Percentiles rank a stretch among this genome's conserved stretches.
Evolutionary conservation across 2,888 invertebrate species (phyloP).

Genomic region (Listrodromus nycthemerus): DNA sequence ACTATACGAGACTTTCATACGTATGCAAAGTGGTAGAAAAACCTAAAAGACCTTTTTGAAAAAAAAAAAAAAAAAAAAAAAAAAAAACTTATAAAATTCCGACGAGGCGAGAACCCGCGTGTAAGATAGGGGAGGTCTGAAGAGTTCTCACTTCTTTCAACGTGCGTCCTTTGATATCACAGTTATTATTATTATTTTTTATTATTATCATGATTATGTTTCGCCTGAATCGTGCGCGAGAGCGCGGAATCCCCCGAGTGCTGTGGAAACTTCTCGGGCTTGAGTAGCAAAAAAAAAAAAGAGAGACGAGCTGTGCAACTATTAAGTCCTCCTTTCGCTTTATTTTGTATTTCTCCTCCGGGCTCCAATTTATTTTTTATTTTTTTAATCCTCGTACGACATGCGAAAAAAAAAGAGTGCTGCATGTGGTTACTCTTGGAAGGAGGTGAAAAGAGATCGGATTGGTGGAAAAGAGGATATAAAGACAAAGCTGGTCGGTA

Average conservation of each 20-base stretch:
- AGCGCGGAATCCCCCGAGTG: constrained; percentile 1
- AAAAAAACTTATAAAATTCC: constrained; percentile 16
- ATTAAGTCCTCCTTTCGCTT: constrained; percentile 37
- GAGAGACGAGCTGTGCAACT: constrained; percentile 21
- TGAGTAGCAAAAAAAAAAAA: constrained; percentile 24
- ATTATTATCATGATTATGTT: constrained; percentile 35
- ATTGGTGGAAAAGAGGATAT: constrained; percentile 24
- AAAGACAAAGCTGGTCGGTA: constrained; percentile 8
- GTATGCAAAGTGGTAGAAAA: constrained; percentile 16
- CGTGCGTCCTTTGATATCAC: constrained; percentile 44
- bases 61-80: background rate
- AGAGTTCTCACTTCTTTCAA: constrained; percentile 37
- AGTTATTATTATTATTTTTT: constrained; percentile 37
- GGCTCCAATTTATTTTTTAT: constrained; percentile 29
- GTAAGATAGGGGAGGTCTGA: constrained; percentile 15
- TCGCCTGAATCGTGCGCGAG: background rate
- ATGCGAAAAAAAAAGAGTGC: constrained; percentile 20
- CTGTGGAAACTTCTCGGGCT: constrained; percentile 38
- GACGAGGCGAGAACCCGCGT: background rate
- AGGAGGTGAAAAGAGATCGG: constrained; percentile 33
- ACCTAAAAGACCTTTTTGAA: background rate
- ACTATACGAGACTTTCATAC: constrained; percentile 6
- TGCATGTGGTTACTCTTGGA: constrained; percentile 44
- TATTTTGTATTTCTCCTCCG: constrained; percentile 21
- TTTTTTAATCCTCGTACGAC: constrained; percentile 19